Conservation (phyloP, 2,797 vertebrate genomes). For the Phrynocephalus guinanensis region DNA sequence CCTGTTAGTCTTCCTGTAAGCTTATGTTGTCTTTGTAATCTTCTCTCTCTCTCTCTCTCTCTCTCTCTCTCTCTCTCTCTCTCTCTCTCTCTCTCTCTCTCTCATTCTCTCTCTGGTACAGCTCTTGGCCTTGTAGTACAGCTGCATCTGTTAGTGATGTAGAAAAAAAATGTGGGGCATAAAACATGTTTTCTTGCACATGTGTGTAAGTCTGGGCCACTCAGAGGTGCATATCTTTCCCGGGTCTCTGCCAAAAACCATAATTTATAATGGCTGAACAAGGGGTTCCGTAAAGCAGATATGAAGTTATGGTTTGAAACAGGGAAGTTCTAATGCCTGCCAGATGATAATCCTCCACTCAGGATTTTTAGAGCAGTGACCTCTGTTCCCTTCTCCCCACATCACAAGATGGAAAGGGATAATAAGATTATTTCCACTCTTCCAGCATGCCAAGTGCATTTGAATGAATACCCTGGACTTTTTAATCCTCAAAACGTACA, state of each 20-base stretch:
- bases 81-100: conserved; percentile 20
- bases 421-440: conserved; percentile 41
- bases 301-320: conserved; percentile 63
- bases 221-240: conserved; percentile 69
- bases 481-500: conserved; percentile 14
- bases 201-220: conserved; percentile 72
- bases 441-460: conserved; percentile 20
- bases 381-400: conserved; percentile 51
- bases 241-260: conserved; percentile 57
- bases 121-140: conserved; percentile 59
- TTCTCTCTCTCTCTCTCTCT: conserved; percentile 21
- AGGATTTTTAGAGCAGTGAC: conserved; percentile 62
- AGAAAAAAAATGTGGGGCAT: conserved; percentile 62
- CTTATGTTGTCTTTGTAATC: conserved; percentile 33
- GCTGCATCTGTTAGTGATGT: conserved; percentile 79
- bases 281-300: conserved; percentile 59
- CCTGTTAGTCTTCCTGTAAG: conserved; percentile 56
- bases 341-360: conserved; percentile 65
- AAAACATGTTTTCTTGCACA: conserved; percentile 71
- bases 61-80: conserved; percentile 26
- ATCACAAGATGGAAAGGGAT: conserved; percentile 55
- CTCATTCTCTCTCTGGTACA: conserved; percentile 5
- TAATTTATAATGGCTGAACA: conserved; percentile 72
- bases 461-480: conserved; percentile 37
- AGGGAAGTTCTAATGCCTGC: conserved; percentile 64